Evolutionary conservation across 2,113 vertebrate genomes (phyloP), one percentile per base, ranked within the genome.

Genomic region (Notiomystis cincta): DNA sequence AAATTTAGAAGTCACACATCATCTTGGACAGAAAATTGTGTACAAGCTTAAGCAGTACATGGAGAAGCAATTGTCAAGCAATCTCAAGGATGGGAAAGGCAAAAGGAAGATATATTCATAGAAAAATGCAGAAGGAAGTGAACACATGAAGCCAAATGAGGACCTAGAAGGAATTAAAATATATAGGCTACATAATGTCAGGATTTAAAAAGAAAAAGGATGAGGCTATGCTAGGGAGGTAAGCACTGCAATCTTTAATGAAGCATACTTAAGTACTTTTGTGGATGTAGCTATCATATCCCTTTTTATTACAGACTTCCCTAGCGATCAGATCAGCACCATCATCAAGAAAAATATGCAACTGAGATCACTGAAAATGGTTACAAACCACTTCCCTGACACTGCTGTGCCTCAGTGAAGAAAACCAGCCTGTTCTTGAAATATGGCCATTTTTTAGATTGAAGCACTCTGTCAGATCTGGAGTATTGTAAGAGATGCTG

Each of bases 171-270:
- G 33, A 9, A 75, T 70, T 42, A 25, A 35, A 73, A 66, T 11
- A 66, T 65, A 83, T 45, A 80, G 35, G 56, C 8, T 69, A 13
- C 3, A 31, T 22, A 31, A 7, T 6, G 14, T 70, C 62, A 78
- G 7, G 20, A 64, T 72, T 86, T 79, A 56, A 93, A 85, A 33
- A 37, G 66, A 89, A 87, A 91, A 60, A 33, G 12, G 44, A 37
- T 18, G 8, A 24, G 38, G 11, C 4, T 20, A 5, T 47, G 9
- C 13, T 44, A n/a, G 53, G 5, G 22, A 5, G 1, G 6, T 40
- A 65, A 73, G 28, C 17, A 60, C 11, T 48, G 33, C 31, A 80
- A 40, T 2, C 65, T 58, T 62, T 67, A 54, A 57, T 30, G 83
- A 38, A 48, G n/a, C 15, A 23, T 25, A 40, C 27, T 50, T 58